These are phyloP conservation scores for Brachionus paranguensis DNA, from an alignment of 1,140 invertebrate genomes.

Conservation along the genomic window DNA sequence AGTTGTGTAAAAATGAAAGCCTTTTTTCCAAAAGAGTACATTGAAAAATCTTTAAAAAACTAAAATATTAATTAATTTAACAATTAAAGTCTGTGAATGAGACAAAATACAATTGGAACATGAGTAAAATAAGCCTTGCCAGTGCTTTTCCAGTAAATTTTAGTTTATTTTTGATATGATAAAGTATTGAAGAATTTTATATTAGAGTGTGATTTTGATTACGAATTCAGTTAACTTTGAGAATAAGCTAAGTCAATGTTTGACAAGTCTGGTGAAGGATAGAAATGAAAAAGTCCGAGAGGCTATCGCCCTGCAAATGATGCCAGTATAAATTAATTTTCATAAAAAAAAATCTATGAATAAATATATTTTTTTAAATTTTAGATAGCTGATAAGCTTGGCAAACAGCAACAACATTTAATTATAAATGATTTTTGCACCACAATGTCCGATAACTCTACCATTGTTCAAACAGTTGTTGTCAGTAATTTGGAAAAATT, in stretches of 20 bases:
- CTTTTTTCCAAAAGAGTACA: slow-evolving; percentile 10
- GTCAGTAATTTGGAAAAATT: slow-evolving; percentile 15
- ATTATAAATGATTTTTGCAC: slow-evolving; percentile 30
- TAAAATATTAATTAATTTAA: neutral
- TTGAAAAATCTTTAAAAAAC: neutral
- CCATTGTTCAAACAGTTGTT: neutral
- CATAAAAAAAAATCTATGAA: neutral
- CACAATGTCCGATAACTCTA: neutral
- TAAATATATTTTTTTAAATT: neutral
- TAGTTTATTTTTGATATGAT: neutral
- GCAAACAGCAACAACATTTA: slow-evolving; percentile 1
- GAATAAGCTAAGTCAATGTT: slow-evolving; percentile 21
- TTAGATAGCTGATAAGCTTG: neutral
- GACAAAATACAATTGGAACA: slow-evolving; percentile 34
- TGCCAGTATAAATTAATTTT: neutral
- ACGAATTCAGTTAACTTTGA: slow-evolving; percentile 27
- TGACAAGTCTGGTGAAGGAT: slow-evolving; percentile 3
- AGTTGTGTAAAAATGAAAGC: slow-evolving; percentile 32
- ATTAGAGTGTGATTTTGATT: neutral
- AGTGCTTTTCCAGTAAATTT: neutral
- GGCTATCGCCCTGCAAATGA: neutral
- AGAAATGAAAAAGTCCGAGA: slow-evolving; percentile 15
- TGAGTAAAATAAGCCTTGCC: slow-evolving; percentile 26
- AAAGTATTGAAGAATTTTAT: neutral
- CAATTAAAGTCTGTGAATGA: slow-evolving; percentile 6